Evolutionary conservation across 1,140 invertebrate species (phyloP), one percentile per base, ranked within the genome.

Genomic region (Geopemphigus sp.): DNA sequence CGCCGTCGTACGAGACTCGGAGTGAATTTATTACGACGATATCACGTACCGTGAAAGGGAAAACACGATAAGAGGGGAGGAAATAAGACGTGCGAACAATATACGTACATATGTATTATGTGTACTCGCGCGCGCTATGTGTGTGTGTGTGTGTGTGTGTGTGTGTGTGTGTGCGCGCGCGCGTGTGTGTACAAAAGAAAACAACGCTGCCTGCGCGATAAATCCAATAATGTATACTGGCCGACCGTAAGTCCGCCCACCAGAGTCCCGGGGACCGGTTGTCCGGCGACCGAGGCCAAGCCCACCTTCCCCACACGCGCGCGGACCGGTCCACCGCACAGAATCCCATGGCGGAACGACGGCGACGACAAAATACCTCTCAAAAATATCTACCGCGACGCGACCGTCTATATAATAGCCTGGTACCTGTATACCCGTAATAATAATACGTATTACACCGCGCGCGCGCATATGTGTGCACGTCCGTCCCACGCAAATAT

Each of bases 241-340:
- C n/a, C 19, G 32, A 45, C 73, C 57, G 74, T 78, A 78, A 78
- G 74, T 78, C 74, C 74, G 74, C 74, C 74, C 74, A 78, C 74
- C 39, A 22, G 22, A 50, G 32, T 32, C 19, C 1, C 39, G 39
- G 32, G 39, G 74, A 78, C 74, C 74, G 74, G 74, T 78, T 78
- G 74, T 63, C 74, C 74, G 74, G 74, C n/a, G n/a, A 1, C 32
- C 29, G 53, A 76, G 73, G 73, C 73, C 73, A 76, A 76, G 56
- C 74, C 74, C 74, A 78, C 56, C 74, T 57, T 26, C 39, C 14
- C n/a, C 54, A 10, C 72, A n/a, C 70, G 22, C 14, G 6, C 72
- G 39, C 32, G 73, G 74, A 78, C 74, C 74, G 74, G 74, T 78
- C 74, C 74, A n/a, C 74, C 54, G 74, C 74, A 50, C 74, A 78